A percentile compares a stretch with the other conserved stretches of the same genome.
Conservation (phyloP, 2,113 vertebrate genomes). For the Vidua chalybeata region DNA sequence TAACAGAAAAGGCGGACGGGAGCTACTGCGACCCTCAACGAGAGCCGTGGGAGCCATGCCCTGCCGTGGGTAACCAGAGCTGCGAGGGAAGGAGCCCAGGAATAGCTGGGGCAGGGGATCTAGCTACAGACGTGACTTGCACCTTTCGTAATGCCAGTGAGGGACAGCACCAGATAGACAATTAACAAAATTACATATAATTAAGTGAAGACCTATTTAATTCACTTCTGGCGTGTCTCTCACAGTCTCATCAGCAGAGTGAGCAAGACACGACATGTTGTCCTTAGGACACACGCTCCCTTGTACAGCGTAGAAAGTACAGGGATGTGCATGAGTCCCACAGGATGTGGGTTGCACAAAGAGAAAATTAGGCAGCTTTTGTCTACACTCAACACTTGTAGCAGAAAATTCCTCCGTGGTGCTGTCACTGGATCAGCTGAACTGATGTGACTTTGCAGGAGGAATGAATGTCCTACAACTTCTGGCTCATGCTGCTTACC, state of each 20-base stretch:
- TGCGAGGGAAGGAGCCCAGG: neutral
- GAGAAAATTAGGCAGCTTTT: neutral
- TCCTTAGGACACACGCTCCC: accelerated
- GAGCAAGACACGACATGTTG: constrained; percentile 45
- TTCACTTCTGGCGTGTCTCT: neutral
- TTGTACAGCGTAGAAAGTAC: neutral
- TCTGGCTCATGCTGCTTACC: neutral
- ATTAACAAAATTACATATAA: constrained; percentile 26
- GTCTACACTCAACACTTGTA: neutral
- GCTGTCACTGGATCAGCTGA: neutral
- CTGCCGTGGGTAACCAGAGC: neutral
- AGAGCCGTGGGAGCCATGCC: neutral
- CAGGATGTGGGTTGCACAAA: neutral
- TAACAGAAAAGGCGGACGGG: neutral
- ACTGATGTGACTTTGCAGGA: neutral
- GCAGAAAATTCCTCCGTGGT: constrained; percentile 25
- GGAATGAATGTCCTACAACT: neutral
- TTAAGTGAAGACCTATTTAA: constrained; percentile 24
- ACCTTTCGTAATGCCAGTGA: neutral
- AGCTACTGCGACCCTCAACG: accelerated
- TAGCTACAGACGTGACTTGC: neutral
- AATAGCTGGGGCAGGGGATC: neutral
- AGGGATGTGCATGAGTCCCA: neutral
- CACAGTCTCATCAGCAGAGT: neutral
- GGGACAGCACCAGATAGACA: constrained; percentile 5